Base-by-base conservation (phyloP, 1,140 invertebrate species). In the Cylas formicarius region DNA sequence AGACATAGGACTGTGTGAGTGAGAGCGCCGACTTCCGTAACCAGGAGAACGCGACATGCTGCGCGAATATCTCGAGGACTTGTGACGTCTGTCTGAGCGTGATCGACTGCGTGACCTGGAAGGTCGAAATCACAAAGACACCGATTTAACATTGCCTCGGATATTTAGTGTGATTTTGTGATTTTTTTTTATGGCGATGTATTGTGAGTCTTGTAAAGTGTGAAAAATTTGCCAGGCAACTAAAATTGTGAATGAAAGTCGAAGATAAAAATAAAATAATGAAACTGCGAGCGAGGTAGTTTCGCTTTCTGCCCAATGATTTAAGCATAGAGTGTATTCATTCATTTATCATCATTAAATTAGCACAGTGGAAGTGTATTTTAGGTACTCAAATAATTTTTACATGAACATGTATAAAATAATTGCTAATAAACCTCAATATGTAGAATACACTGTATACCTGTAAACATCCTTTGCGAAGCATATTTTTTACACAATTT, bases 1-100 rank as follows among this genome's bases (percentile, higher is more conserved):
- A 6, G 73, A 75, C 72, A 75, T 72, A 22, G 73, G 75, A 53
- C 73, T 76, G 32, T 69, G 66, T 17, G 74, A 74, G 41, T 65
- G 66, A 19, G 66, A 71, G 31, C 70, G 58, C 18, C 66, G 62
- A n/a, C n/a, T n/a, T 2, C 66, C 68, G 44, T 70, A 68, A 3
- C 68, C 70, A 27, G 70, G 68, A 0, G 72, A 74, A 23, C 72
- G 62, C 23, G 72, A 73, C 44, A 68, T 65, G 53, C 72, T 74
- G 18, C 69, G 64, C 7, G 72, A 72, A 39, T 71, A 70, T 35
- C 68, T 65, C 33, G 64, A 63, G 29, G 64, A 61, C 47, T 70
- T 66, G 52, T 72, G 71, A 47, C 57, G 53, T 52, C 52, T 62
- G 48, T 54, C 56, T 49, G 72, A 73, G 33, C 71, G 67, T 45